phyloP scores from a whole-genome alignment of 2,113 vertebrate genomes.

The Chaenocephalus aceratus region DNA sequence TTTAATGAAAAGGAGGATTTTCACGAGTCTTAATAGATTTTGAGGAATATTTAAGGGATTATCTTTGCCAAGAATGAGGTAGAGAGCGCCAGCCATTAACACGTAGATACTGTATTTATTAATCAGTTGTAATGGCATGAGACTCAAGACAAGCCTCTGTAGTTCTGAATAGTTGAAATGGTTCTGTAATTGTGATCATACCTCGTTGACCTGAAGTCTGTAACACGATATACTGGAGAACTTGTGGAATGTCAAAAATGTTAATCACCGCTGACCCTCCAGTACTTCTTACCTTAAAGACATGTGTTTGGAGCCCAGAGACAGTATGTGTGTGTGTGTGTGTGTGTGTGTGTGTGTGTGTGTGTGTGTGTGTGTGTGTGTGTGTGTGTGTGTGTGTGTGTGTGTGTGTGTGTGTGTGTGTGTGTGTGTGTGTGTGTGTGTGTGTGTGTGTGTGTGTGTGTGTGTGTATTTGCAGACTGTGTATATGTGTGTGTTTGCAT shows the following conservation, averaged over 20 bases:
- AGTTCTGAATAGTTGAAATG: background rate
- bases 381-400: conserved; percentile 6
- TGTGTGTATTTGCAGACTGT: background rate
- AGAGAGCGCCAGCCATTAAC: background rate
- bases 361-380: background rate
- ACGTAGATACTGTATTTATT: background rate
- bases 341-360: conserved; percentile 14
- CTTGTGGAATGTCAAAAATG: conserved; percentile 58
- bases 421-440: conserved; percentile 12
- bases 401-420: conserved; percentile 10
- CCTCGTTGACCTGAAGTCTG: conserved; percentile 21
- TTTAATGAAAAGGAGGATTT: too few species aligned
- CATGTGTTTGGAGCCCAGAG: background rate
- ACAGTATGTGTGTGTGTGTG: background rate
- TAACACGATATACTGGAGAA: conserved; percentile 8
- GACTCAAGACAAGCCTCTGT: background rate
- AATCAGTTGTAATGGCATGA: background rate
- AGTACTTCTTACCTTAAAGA: background rate
- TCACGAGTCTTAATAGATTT: too few species aligned
- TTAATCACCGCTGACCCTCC: conserved; percentile 4
- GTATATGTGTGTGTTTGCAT: conserved; percentile 33
- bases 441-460: conserved; percentile 8
- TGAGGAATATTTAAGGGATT: too few species aligned
- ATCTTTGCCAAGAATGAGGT: too few species aligned
- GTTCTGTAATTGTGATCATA: background rate